These are phyloP conservation scores for Eulithis testata DNA, from an alignment of 2,888 invertebrate species.

Conservation along the genomic window DNA sequence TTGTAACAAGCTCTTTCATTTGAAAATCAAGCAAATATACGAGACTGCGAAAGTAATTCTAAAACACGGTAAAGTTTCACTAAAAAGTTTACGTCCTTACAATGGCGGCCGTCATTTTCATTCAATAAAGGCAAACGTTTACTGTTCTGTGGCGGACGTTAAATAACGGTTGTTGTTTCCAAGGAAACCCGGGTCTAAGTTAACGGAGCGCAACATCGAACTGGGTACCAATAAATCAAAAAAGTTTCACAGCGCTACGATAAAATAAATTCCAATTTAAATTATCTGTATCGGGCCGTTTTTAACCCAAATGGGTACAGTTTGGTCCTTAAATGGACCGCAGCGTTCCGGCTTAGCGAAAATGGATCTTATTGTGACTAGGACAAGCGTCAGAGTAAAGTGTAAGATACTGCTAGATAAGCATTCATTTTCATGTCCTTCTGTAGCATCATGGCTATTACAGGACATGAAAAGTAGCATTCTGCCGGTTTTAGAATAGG, in stretches of 20 bases:
- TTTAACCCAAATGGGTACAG: constrained; percentile 34
- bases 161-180: background rate
- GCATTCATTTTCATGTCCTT: too few relatives aligned
- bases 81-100: background rate
- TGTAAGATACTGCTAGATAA: background rate
- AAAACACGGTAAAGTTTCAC: background rate
- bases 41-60: too few relatives aligned
- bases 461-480: background rate
- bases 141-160: background rate
- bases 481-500: background rate
- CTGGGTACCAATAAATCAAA: constrained; percentile 53
- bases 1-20: too few relatives aligned
- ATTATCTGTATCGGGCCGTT: constrained; percentile 44
- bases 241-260: constrained; percentile 46
- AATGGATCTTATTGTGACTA: constrained; percentile 7
- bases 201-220: constrained; percentile 45
- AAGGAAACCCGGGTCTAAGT: background rate
- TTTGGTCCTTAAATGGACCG: constrained; percentile 32
- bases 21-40: too few relatives aligned
- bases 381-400: background rate
- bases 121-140: too few relatives aligned
- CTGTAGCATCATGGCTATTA: background rate
- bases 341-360: constrained; percentile 4
- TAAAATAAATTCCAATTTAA: constrained; percentile 52
- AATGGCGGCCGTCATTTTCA: too few relatives aligned